A percentile compares a stretch with the other conserved stretches of the same genome.
Evolutionary conservation across 1,140 invertebrate genomes (phyloP).

Genomic region (Radopholus similis): DNA sequence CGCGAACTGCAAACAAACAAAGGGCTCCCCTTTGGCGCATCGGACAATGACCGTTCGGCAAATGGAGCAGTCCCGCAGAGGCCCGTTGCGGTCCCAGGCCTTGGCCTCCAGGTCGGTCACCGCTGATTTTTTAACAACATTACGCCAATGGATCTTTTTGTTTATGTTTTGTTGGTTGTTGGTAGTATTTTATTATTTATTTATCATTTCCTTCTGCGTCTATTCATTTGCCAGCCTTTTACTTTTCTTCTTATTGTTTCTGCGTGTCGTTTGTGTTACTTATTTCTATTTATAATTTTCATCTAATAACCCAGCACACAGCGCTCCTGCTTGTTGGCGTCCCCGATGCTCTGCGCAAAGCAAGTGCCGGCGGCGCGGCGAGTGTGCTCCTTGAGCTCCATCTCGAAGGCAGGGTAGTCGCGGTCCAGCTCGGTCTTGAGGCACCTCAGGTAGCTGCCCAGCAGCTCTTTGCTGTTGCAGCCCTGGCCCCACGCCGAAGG

Average conservation of each 20-base stretch:
- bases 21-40: neutral
- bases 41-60: conserved; percentile 44
- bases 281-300: too few species aligned
- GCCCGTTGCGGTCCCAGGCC: conserved; percentile 47
- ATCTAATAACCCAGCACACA: too few species aligned
- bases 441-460: conserved; percentile 55
- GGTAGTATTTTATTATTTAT: too few species aligned
- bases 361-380: conserved; percentile 51
- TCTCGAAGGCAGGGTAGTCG: conserved; percentile 50
- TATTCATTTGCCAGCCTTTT: too few species aligned
- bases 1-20: conserved; percentile 48
- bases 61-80: conserved; percentile 55
- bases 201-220: too few species aligned
- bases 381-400: conserved; percentile 48
- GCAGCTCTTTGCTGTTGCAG: conserved; percentile 37
- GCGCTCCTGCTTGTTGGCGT: conserved; percentile 56
- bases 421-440: conserved; percentile 51
- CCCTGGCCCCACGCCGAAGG: too few species aligned
- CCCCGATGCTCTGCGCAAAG: conserved; percentile 54
- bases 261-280: too few species aligned
- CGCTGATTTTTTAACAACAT: too few species aligned
- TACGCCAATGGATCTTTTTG: too few species aligned
- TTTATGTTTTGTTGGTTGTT: too few species aligned
- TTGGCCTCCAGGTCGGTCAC: conserved; percentile 51
- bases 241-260: too few species aligned